Evolutionary conservation across 2,113 vertebrate species (phyloP).

Genomic region (Corydoras maculifer): DNA sequence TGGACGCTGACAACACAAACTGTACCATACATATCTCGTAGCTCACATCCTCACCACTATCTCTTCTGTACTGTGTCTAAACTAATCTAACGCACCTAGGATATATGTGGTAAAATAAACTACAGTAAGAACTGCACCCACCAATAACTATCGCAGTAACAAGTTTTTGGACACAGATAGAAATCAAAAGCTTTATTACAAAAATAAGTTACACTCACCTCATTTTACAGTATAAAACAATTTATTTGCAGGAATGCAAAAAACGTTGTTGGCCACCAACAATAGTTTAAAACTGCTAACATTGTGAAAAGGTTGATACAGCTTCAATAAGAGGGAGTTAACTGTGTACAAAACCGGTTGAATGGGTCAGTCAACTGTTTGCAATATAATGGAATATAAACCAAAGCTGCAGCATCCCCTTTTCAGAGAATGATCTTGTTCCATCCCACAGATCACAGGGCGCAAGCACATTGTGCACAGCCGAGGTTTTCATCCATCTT

Average conservation of each 20-base stretch:
- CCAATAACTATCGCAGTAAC: constrained; percentile 42
- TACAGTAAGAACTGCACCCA: neutral
- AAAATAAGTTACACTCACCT: constrained; percentile 99
- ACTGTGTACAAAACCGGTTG: constrained; percentile 73
- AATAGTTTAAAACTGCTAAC: constrained; percentile 98
- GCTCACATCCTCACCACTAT: too few relatives aligned
- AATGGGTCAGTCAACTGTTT: constrained; percentile 69
- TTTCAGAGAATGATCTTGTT: constrained; percentile 52
- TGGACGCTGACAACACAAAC: too few relatives aligned
- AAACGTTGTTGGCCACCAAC: constrained; percentile 99
- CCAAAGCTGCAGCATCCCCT: constrained; percentile 73
- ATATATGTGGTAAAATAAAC: neutral
- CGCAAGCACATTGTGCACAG: constrained; percentile 44
- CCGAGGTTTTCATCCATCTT: constrained; percentile 51
- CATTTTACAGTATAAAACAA: constrained; percentile 99
- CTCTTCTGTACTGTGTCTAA: neutral
- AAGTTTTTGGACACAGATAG: constrained; percentile 65
- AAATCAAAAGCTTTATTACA: constrained; percentile 99
- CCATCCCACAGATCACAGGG: constrained; percentile 46
- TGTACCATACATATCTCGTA: too few relatives aligned
- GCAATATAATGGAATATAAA: constrained; percentile 70
- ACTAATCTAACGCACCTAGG: neutral
- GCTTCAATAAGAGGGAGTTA: constrained; percentile 71
- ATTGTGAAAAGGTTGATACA: constrained; percentile 81
- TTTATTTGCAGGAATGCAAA: constrained; percentile 99